Evolutionary conservation across 23 tunicate genomes (phyloP).

Genomic region (Clavelina lepadiformis): DNA sequence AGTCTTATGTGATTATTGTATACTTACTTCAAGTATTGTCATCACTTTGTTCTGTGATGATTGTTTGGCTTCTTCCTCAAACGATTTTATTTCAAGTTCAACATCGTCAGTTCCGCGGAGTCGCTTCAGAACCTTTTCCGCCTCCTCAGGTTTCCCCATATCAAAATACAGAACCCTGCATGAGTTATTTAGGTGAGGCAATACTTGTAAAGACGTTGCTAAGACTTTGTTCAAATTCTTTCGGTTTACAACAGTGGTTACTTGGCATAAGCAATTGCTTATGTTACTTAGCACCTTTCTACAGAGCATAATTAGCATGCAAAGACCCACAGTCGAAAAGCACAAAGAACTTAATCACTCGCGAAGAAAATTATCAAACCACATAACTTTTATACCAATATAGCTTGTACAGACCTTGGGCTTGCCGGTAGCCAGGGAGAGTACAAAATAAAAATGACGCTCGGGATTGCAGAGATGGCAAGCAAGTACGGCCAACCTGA

Average conservation of each 20-base stretch:
- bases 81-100: neutral
- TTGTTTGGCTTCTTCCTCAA: conserved; percentile 12
- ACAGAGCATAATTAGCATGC: too few relatives aligned
- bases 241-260: too few relatives aligned
- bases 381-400: too few relatives aligned
- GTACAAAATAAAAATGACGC: conserved; percentile 15
- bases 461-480: conserved; percentile 38
- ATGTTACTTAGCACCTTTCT: too few relatives aligned
- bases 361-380: neutral
- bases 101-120: conserved; percentile 40
- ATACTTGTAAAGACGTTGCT: neutral
- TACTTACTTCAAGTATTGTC: too few relatives aligned
- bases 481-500: conserved; percentile 42
- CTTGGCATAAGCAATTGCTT: too few relatives aligned
- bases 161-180: conserved; percentile 12
- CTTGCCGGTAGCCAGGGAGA: conserved; percentile 22
- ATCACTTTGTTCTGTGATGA: neutral
- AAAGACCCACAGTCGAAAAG: neutral
- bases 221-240: neutral
- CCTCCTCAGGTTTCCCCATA: neutral
- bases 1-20: too few relatives aligned
- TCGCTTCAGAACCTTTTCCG: conserved; percentile 9
- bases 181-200: neutral
- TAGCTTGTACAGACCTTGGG: conserved; percentile 24
- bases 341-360: neutral